Evolutionary conservation across 2,888 invertebrate species (phyloP), one percentile per base, ranked within the genome.

Genomic region (Alentia gelatinosa): DNA sequence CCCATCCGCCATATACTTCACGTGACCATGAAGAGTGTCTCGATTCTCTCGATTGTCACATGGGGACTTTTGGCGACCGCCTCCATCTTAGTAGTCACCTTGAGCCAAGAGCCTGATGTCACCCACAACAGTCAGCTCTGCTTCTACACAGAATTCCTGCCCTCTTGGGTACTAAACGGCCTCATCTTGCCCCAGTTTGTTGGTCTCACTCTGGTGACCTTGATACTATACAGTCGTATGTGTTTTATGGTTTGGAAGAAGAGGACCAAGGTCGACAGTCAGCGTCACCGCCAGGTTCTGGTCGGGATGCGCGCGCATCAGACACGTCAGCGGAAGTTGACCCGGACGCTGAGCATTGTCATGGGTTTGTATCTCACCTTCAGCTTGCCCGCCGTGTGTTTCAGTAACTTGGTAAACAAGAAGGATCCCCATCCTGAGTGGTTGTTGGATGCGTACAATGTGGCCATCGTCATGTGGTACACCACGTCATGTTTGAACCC

Each of bases 381-480:
- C 47, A 86, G 47, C 19, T 30, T 86, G 33, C 86, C 86, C 7
- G 4, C 5, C 26, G 47, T 86, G 50, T 30, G n/a, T 26, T 86
- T 86, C 19, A 42, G 86, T 86, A 47, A 33, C 50, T 47, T 86
- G n/a, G 47, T 86, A 19, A 86, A 7, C 37, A 79, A 86, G 86
- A 7, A 23, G 4, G 79, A 12, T 33, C 12, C 7, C 15, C 30
- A 86, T 1, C 86, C 42, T 3, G 47, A 26, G 5, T 86, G 86
- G 86, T 19, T 86, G 15, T 1, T 7, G 7, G 86, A 86, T 26
- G 0, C 47, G 3, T 86, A 47, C 50, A 26, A 86, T 35, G 47
- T 86, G 33, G 42, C 86, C 33, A 30, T 86, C 30, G 30, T 86
- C 23, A n/a, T 86, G 47, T 86, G 86, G 86, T 86, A 86, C 50